A percentile compares a stretch with the other conserved stretches of the same genome.
Conservation (phyloP, 2,888 invertebrate species). For the Caenorhabditis sinica region DNA sequence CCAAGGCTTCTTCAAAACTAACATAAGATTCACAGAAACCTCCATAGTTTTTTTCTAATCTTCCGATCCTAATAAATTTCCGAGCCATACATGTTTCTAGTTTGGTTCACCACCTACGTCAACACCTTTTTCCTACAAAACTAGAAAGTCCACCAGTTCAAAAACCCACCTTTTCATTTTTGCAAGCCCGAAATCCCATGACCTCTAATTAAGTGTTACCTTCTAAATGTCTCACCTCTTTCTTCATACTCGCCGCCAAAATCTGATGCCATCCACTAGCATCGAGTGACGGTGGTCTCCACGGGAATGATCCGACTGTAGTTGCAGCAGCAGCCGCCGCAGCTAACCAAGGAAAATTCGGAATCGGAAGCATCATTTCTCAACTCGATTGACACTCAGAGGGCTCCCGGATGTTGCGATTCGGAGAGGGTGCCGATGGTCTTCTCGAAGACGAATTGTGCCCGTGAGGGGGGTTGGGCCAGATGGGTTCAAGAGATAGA, state of each 20-base stretch:
- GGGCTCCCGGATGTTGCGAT: slow-evolving; percentile 45
- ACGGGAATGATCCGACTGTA: slow-evolving; percentile 36
- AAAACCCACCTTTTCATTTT: not conserved
- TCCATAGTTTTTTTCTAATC: no score
- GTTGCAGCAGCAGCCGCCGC: slow-evolving; percentile 46
- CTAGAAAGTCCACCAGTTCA: no score
- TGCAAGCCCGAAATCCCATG: no score
- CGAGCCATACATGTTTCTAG: no score
- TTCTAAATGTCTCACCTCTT: slow-evolving; percentile 33
- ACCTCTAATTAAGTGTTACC: not conserved
- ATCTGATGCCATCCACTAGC: slow-evolving; percentile 53
- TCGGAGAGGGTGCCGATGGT: slow-evolving; percentile 10
- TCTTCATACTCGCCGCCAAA: slow-evolving; percentile 45
- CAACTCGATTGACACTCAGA: not conserved
- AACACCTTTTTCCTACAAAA: no score
- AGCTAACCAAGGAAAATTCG: slow-evolving; percentile 52
- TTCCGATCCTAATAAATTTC: no score
- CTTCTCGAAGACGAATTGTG: slow-evolving; percentile 60
- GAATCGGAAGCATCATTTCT: slow-evolving; percentile 53
- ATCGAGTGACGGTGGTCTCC: slow-evolving; percentile 41
- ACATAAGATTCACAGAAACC: no score
- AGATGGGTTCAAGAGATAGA: slow-evolving; percentile 55
- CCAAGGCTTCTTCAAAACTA: no score
- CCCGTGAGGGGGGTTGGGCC: slow-evolving; percentile 48
- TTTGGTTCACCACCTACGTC: no score